Evolutionary conservation across 2,113 vertebrate species (phyloP).

Genomic region (Coracopsis vasa): DNA sequence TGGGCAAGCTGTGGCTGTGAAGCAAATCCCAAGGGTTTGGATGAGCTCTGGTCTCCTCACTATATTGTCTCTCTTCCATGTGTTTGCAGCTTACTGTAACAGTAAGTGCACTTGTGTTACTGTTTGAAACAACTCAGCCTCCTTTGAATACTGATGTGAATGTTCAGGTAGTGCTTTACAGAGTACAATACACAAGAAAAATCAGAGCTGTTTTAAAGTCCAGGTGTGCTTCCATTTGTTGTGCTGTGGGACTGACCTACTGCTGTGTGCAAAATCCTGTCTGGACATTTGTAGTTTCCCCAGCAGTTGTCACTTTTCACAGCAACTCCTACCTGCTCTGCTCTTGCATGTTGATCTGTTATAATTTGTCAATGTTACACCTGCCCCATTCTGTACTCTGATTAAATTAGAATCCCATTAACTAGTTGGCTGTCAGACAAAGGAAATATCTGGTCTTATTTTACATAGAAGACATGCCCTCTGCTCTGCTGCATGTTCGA

Average conservation of each 20-base stretch:
- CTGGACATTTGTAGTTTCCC: not conserved
- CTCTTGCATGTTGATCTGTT: slow-evolving; percentile 1
- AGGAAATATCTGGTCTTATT: slow-evolving; percentile 44
- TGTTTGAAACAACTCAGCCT: not conserved
- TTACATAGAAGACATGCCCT: slow-evolving; percentile 9
- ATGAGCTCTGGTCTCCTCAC: not conserved
- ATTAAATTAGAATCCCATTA: slow-evolving; percentile 58
- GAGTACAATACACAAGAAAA: not conserved
- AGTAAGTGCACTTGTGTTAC: not conserved
- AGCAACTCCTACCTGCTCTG: not conserved
- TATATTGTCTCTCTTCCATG: not conserved
- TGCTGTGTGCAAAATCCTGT: not conserved
- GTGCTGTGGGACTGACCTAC: not conserved
- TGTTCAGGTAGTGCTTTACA: not conserved
- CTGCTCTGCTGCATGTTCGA: not conserved
- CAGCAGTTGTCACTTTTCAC: not conserved
- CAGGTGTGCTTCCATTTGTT: not conserved
- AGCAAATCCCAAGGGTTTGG: not conserved
- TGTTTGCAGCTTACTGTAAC: not conserved
- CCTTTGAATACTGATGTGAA: not conserved
- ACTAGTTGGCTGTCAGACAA: slow-evolving; percentile 27
- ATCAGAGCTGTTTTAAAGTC: not conserved
- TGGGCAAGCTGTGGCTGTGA: not conserved
- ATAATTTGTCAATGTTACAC: slow-evolving; percentile 19
- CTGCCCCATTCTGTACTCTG: slow-evolving; percentile 23